Evolutionary conservation across 2,888 invertebrate genomes (phyloP).

Genomic region (Choristoneura rosaceana): DNA sequence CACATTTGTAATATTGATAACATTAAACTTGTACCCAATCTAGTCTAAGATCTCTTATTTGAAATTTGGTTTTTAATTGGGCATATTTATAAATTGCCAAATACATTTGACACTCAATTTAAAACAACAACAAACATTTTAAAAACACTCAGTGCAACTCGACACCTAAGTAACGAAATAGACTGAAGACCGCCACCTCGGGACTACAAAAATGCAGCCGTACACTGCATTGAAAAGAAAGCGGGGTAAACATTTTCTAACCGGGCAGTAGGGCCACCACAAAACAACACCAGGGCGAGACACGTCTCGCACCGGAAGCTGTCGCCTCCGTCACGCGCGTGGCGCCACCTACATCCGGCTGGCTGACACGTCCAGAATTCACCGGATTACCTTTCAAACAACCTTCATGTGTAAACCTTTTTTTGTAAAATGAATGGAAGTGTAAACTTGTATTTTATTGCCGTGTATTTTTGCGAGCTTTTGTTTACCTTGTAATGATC

Average conservation of each 20-base stretch:
- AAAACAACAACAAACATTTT: too few species aligned
- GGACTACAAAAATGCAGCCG: not conserved
- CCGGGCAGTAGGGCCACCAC: slow-evolving; percentile 16
- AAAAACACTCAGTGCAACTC: too few species aligned
- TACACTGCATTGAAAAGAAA: not conserved
- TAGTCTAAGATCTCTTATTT: too few species aligned
- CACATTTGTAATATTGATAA: too few species aligned
- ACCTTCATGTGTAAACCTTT: slow-evolving; percentile 41
- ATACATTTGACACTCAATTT: too few species aligned
- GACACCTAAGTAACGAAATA: not conserved
- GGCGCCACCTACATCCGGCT: slow-evolving; percentile 60
- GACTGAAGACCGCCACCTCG: not conserved
- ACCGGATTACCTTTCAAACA: slow-evolving; percentile 46
- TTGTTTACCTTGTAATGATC: too few species aligned
- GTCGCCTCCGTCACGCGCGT: slow-evolving; percentile 56
- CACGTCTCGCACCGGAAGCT: slow-evolving; percentile 59
- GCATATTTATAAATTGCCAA: too few species aligned
- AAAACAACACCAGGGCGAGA: slow-evolving; percentile 41
- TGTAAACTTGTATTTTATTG: not conserved
- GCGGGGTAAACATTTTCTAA: slow-evolving; percentile 9
- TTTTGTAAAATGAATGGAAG: slow-evolving; percentile 1
- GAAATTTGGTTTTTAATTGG: too few species aligned
- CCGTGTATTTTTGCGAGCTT: not conserved
- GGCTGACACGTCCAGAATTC: slow-evolving; percentile 44
- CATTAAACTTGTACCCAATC: too few species aligned